Conservation (phyloP, 2,113 vertebrate genomes). For the Scopus umbretta region DNA sequence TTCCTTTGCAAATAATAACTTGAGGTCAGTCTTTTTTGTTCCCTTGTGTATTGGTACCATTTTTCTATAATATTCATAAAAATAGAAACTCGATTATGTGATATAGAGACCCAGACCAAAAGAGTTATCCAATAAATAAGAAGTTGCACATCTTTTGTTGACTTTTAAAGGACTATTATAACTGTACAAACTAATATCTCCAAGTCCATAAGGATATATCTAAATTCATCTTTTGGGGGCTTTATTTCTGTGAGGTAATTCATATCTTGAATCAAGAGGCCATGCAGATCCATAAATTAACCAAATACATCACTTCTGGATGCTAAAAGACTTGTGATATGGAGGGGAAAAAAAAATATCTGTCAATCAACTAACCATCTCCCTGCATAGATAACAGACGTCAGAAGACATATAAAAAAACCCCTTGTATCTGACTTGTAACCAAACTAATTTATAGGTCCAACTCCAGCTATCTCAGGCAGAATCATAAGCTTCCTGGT, state of each 20-base stretch:
- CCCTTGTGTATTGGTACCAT: neutral
- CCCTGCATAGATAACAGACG: neutral
- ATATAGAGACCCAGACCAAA: neutral
- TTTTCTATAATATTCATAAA: neutral
- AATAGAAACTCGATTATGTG: neutral
- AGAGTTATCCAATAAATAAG: neutral
- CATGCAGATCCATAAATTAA: neutral
- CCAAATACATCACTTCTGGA: neutral
- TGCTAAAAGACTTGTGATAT: neutral
- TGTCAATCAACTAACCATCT: neutral
- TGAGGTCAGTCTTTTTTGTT: neutral
- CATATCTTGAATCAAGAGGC: neutral
- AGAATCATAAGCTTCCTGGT: neutral
- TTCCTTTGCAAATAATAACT: neutral
- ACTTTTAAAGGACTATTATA: neutral
- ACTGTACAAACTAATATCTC: neutral
- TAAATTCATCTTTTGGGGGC: neutral
- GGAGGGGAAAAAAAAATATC: neutral
- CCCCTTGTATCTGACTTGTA: rapidly evolving
- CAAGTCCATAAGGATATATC: neutral
- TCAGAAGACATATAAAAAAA: neutral
- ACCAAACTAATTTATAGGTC: neutral
- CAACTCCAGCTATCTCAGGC: neutral
- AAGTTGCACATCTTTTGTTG: neutral
- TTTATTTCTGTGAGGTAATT: neutral